These are phyloP conservation scores for Mycteria americana DNA, from an alignment of 2,797 vertebrate species.

Conservation along the genomic window DNA sequence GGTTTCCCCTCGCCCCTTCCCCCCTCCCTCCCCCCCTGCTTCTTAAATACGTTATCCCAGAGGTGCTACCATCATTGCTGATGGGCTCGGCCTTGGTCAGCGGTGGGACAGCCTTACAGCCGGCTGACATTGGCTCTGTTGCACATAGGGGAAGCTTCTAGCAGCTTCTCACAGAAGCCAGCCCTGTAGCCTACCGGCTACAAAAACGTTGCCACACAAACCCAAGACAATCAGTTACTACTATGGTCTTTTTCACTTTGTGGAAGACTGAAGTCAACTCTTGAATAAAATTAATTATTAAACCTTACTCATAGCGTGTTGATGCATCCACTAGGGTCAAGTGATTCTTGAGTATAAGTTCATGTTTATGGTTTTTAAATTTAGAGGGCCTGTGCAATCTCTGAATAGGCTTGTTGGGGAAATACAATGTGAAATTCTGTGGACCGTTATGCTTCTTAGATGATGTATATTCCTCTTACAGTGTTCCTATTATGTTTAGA, in stretches of 20 bases:
- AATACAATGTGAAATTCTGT: neutral
- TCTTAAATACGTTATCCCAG: neutral
- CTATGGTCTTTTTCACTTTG: neutral
- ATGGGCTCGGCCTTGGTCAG: neutral
- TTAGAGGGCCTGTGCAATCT: neutral
- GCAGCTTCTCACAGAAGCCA: neutral
- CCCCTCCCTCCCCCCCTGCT: no score
- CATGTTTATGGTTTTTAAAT: neutral
- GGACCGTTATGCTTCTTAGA: neutral
- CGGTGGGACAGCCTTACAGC: fast-evolving
- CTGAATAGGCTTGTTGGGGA: no score
- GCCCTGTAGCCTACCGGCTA: fast-evolving
- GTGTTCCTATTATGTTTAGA: neutral
- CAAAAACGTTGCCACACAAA: neutral
- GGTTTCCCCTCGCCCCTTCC: no score
- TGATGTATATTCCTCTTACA: neutral
- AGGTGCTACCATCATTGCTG: fast-evolving
- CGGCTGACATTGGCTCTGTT: fast-evolving
- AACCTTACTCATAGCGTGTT: neutral
- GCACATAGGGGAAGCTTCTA: neutral
- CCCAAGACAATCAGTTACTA: neutral
- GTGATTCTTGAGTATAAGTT: neutral
- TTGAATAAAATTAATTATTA: neutral
- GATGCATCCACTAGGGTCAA: neutral
- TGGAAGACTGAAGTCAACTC: neutral